phyloP scores from a whole-genome alignment of 2,113 vertebrate species.

The Halcyon senegalensis region DNA sequence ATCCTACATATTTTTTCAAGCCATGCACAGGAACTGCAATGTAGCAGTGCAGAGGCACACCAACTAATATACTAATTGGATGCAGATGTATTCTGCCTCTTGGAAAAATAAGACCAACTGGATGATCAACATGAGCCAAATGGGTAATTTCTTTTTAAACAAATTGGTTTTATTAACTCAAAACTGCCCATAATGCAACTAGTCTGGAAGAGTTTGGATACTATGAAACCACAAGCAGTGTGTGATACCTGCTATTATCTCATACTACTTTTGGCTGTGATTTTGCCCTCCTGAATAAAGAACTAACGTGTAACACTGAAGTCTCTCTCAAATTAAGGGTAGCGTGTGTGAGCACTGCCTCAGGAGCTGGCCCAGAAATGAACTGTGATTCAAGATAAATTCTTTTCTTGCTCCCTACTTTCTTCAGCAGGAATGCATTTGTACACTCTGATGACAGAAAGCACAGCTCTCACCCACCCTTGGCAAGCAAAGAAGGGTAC shows the following conservation, averaged over 20 bases:
- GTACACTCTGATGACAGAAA: neutral
- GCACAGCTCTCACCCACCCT: neutral
- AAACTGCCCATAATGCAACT: conserved; percentile 50
- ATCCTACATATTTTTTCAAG: conserved; percentile 21
- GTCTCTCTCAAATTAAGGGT: conserved; percentile 4
- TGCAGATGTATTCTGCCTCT: conserved; percentile 31
- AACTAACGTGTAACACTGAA: neutral
- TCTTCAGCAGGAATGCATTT: neutral
- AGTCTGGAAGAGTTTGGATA: conserved; percentile 41
- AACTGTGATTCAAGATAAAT: conserved; percentile 21
- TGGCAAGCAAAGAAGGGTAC: neutral
- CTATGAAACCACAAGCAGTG: conserved; percentile 29
- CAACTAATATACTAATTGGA: conserved; percentile 27
- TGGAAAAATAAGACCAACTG: conserved; percentile 56
- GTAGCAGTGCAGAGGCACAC: conserved; percentile 18
- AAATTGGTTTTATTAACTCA: conserved; percentile 58
- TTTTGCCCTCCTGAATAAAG: neutral
- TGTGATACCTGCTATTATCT: conserved; percentile 59
- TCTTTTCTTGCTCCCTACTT: neutral
- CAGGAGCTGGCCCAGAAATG: conserved; percentile 26
- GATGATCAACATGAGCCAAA: conserved; percentile 53
- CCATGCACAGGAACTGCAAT: neutral
- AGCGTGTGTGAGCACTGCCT: neutral
- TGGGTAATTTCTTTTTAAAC: conserved; percentile 62
- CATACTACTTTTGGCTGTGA: conserved; percentile 45